phyloP scores from a whole-genome alignment of 2,113 vertebrate species.

The Gallinago media region DNA sequence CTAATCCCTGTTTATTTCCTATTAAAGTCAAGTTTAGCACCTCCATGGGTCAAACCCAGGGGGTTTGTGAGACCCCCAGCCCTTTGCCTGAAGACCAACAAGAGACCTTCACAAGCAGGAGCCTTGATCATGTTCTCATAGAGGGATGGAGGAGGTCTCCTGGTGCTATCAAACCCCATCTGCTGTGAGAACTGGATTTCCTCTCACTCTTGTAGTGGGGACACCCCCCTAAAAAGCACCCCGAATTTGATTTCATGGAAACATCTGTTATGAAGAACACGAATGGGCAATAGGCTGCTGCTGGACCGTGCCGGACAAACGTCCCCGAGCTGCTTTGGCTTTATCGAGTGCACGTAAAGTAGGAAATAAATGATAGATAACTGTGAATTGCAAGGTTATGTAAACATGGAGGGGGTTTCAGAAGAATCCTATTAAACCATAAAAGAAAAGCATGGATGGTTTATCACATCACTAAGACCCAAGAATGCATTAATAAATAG shows the following conservation, averaged over 20 bases:
- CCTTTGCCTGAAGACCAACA: background rate
- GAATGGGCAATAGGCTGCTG: fast-evolving
- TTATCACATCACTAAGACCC: conserved; percentile 67
- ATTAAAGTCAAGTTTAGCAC: background rate
- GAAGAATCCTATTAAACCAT: conserved; percentile 59
- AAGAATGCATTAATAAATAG: conserved; percentile 73
- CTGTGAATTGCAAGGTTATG: conserved; percentile 60
- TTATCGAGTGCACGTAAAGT: background rate
- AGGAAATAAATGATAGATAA: conserved; percentile 66
- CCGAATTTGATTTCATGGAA: background rate
- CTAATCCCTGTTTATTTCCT: background rate
- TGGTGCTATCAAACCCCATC: background rate
- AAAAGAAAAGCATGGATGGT: conserved; percentile 64
- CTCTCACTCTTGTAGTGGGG: background rate
- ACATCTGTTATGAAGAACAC: background rate
- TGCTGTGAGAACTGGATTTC: fast-evolving
- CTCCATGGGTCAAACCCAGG: fast-evolving
- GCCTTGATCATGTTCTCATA: fast-evolving
- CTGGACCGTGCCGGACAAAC: fast-evolving
- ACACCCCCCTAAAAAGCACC: too few species aligned
- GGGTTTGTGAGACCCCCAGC: fast-evolving
- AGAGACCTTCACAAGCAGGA: fast-evolving
- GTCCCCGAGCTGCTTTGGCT: background rate
- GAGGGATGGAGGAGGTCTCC: background rate
- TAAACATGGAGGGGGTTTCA: conserved; percentile 40